Base-by-base conservation (phyloP, 2,797 vertebrate species). In the Helicolenus hilgendorfi region DNA sequence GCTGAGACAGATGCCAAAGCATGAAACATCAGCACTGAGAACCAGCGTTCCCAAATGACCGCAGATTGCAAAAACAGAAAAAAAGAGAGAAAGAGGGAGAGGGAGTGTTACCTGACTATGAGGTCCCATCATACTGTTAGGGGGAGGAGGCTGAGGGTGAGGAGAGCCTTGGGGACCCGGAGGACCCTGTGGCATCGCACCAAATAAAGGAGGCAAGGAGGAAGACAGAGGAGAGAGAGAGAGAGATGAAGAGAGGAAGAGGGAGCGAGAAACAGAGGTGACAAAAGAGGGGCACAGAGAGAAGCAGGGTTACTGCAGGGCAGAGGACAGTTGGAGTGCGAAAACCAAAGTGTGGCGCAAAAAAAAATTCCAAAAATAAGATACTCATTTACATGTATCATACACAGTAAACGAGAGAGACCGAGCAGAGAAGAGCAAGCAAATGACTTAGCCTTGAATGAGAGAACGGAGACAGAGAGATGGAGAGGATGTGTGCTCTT, bases 101-200 rank as follows among this genome's bases (percentile, higher is more conserved):
- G 87, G 90, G 79, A 90, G 90, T 35, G 92, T 98, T 99, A 99
- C 99, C 99, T 99, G 99, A 98, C 98, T 98, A 97, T 99, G 99
- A 95, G 98, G 98, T 98, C 99, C 99, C 99, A 99, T 99, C 99
- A 99, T 99, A 98, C 98, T 99, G 98, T 99, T 99, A 98, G 99
- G 98, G 97, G 98, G 98, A 98, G 99, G 98, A 98, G 98, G 98
- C 98, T 99, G 99, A 98, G 99, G 98, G 97, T 99, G 99, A 97
- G 99, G 99, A 97, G 98, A 99, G 97, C 98, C 98, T 98, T 99
- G 99, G 97, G 99, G 99, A 98, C 99, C 98, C 94, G 98, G 98
- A 95, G 99, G 98, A 98, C 98, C 99, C 99, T 99, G 98, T 97
- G 96, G 94, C 95, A 79, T 97, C 91, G 96, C 96, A 98, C 97